phyloP scores from a whole-genome alignment of 2,797 vertebrate genomes.

The Phalanger gymnotis region DNA sequence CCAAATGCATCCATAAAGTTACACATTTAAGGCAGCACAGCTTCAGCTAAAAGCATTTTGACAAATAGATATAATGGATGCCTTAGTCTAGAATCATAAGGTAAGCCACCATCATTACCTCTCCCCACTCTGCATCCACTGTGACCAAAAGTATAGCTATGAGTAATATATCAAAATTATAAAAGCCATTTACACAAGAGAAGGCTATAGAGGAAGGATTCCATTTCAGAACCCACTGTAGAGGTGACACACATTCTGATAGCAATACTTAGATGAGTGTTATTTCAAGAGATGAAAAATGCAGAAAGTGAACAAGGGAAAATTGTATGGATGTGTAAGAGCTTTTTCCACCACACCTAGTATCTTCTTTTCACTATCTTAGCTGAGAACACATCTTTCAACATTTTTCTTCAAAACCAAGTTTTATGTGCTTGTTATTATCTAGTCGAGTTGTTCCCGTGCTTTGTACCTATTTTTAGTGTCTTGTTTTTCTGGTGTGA shows the following conservation, averaged over 20 bases:
- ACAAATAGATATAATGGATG: not conserved
- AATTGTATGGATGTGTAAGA: not conserved
- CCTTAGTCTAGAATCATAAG: constrained; percentile 16
- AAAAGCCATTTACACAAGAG: not conserved
- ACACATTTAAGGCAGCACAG: constrained; percentile 7
- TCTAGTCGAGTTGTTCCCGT: not conserved
- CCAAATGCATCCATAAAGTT: constrained; percentile 3
- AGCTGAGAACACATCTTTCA: not conserved
- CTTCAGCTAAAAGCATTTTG: constrained; percentile 51
- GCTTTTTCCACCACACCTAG: not conserved
- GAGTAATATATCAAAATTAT: not conserved
- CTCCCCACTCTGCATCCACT: not conserved
- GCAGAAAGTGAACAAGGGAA: not conserved
- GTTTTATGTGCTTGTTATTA: not conserved
- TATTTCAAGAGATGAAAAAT: not conserved
- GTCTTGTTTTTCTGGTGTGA: not conserved
- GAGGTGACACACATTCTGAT: not conserved
- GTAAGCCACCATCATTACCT: not conserved
- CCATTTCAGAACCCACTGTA: not conserved
- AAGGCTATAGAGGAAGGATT: not conserved
- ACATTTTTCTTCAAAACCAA: not conserved
- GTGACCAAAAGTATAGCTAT: constrained; percentile 23
- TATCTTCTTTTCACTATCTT: not conserved
- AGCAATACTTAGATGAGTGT: not conserved
- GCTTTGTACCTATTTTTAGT: not conserved